Base-by-base conservation (phyloP, 2,797 vertebrate genomes). In the Bryconaethiops microstoma region DNA sequence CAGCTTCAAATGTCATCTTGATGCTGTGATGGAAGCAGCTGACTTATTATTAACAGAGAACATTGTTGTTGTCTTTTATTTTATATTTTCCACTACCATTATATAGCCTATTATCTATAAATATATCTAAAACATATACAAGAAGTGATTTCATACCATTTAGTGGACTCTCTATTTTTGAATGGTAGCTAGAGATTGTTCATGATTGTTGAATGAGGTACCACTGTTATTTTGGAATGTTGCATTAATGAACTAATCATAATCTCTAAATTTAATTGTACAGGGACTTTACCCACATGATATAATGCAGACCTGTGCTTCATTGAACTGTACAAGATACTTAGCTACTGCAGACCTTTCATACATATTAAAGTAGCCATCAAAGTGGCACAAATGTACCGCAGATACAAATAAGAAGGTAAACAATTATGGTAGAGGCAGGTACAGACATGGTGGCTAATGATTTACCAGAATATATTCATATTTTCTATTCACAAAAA, bases 1-100 rank as follows among this genome's bases (percentile, higher is more conserved):
- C 65, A 71, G 48, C 80, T 23, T 45, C 7, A 57, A 77, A 70
- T 82, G 40, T 63, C 70, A 83, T 57, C 54, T 55, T 55, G 62
- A 48, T 73, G 39, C 50, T 74, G 5, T 50, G 57, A 70, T 59
- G 17, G 72, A 76, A 21, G 57, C 57, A 59, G 14, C 9, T 59
- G n/a, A 21, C 1, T 54, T 9, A 17, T 17, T 5, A 55, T 19
- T 60, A 42, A 59, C 17, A 57, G 16, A 65, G 17, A 64, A 55
- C n/a, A 63, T n/a, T 23, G 13, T 55, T 73, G 59, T 63, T 74
- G n/a, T n/a, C 52, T 50, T 71, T 69, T 59, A 13, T 42, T 29
- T 39, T 7, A 39, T 10, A 48, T 72, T 63, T 48, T 63, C 57
- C 23, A 35, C 7, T 68, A 10, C 29, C 39, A 2, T 0, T 7